Evolutionary conservation across 2,888 invertebrate genomes (phyloP), one percentile per base, ranked within the genome.

Genomic region (Oscheius sp.): DNA sequence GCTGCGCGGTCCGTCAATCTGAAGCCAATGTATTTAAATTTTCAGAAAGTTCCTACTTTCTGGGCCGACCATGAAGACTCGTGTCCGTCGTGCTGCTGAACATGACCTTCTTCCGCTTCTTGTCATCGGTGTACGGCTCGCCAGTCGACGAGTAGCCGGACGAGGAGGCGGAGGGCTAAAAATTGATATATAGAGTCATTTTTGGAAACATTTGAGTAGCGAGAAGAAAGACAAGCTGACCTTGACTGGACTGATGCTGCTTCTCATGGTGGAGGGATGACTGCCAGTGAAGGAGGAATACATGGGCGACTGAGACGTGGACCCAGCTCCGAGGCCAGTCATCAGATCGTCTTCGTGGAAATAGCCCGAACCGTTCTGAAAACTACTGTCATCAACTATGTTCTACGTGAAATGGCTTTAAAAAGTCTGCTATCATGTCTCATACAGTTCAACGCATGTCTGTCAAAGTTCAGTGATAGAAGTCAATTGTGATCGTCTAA

Each of bases 31-130:
- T 13, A 33, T 53, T 10, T 5, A 4, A 50, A 74, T 11, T 73
- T 11, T 33, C 35, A 33, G 32, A 33, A 59, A 21, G 21, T 21
- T 0, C 21, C 21, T 42, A 87, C 86, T 87, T 88, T 75, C 87
- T 77, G 57, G 83, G 86, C 21, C 88, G 70, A 65, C 88, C 88
- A 70, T 87, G 86, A 59, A 86, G 74, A 74, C 86, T 86, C 59
- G 85, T 86, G 32, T 81, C 83, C n/a, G 65, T 73, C 58, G 78
- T 77, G 51, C 80, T 79, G 55, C 84, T 79, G 71, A 83, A 84
- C 42, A 81, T 76, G 66, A 82, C 73, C 37, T 76, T 80, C 53
- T 74, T 71, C 68, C 73, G 76, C 57, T 79, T 77, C 60, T 74
- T 74, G 33, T 71, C 72, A n/a, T 53, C 53, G 10, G 59, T 5